A percentile compares a stretch with the other conserved stretches of the same genome.
Conservation (phyloP, 2,888 invertebrate species). For the Brenthis daphne region DNA sequence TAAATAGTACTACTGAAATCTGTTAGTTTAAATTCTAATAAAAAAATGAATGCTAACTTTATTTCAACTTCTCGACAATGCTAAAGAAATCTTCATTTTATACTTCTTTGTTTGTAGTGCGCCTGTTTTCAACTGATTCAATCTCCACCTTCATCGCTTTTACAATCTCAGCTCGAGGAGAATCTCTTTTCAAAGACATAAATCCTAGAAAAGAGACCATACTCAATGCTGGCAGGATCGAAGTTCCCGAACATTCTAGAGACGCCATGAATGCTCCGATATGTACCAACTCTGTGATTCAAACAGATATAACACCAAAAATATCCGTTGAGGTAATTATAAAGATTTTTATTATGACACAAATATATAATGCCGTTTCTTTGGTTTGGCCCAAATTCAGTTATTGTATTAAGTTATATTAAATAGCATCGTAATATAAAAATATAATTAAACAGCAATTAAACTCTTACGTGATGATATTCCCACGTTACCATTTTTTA, state of each 20-base stretch:
- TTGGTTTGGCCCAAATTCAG: too few species aligned
- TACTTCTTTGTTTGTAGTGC: conserved; percentile 52
- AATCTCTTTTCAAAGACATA: conserved; percentile 53
- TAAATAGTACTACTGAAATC: too few species aligned
- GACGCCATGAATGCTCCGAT: conserved; percentile 47
- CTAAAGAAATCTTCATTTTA: not conserved
- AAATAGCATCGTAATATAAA: too few species aligned
- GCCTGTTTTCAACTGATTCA: conserved; percentile 56
- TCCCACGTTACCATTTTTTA: not conserved
- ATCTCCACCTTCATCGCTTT: conserved; percentile 67
- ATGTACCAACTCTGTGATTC: conserved; percentile 67
- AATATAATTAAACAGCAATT: too few species aligned
- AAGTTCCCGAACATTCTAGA: conserved; percentile 45
- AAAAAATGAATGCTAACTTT: too few species aligned
- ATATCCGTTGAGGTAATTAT: conserved; percentile 58
- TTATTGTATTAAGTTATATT: too few species aligned
- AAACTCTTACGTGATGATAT: too few species aligned
- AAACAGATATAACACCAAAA: conserved; percentile 66
- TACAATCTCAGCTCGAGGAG: conserved; percentile 64
- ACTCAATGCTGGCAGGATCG: conserved; percentile 57
- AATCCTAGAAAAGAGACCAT: conserved; percentile 59
- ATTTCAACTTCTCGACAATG: not conserved
- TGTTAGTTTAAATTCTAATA: too few species aligned
- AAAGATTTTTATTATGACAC: too few species aligned
- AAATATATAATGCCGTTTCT: too few species aligned